phyloP scores from a whole-genome alignment of 2,797 vertebrate genomes.

The Cossypha caffra region DNA sequence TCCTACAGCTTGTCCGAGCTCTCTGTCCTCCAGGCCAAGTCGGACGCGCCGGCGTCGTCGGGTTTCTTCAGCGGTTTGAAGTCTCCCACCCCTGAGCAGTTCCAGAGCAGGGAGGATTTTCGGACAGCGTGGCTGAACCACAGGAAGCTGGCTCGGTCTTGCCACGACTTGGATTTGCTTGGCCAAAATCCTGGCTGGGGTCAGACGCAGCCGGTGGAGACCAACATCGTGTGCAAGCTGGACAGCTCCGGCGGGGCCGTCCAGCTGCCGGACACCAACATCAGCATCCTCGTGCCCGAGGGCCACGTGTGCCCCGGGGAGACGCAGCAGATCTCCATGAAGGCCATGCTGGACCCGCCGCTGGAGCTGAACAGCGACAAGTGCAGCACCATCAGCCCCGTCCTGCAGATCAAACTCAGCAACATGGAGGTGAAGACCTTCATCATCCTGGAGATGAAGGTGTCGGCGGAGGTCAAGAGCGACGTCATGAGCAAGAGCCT shows the following conservation, averaged over 20 bases:
- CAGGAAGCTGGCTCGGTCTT: slow-evolving; percentile 93
- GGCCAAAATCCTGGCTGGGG: slow-evolving; percentile 97
- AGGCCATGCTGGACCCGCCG: slow-evolving; percentile 91
- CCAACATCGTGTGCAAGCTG: slow-evolving; percentile 90
- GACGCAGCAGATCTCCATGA: slow-evolving; percentile 92
- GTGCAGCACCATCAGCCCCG: slow-evolving; percentile 89
- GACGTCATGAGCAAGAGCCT: slow-evolving; percentile 77
- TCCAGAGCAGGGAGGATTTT: slow-evolving; percentile 95
- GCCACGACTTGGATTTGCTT: slow-evolving; percentile 92
- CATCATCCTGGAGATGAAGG: slow-evolving; percentile 89
- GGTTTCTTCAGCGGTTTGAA: slow-evolving; percentile 89
- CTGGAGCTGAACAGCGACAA: slow-evolving; percentile 92
- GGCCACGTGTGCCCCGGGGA: slow-evolving; percentile 88
- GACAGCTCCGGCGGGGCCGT: slow-evolving; percentile 90
- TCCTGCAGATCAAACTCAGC: slow-evolving; percentile 93
- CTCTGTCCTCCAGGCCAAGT: slow-evolving; percentile 89
- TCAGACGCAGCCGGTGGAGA: slow-evolving; percentile 96
- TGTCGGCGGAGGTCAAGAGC: slow-evolving; percentile 84
- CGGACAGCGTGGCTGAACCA: slow-evolving; percentile 95
- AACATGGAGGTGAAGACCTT: slow-evolving; percentile 91
- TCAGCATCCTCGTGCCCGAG: slow-evolving; percentile 90
- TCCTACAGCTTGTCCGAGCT: slow-evolving; percentile 96
- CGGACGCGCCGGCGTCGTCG: slow-evolving; percentile 73
- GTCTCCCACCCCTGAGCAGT: slow-evolving; percentile 92
- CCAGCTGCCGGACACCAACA: slow-evolving; percentile 92